Evolutionary conservation across 2,797 vertebrate species (phyloP).

Genomic region (Tympanoctomys barrerae): DNA sequence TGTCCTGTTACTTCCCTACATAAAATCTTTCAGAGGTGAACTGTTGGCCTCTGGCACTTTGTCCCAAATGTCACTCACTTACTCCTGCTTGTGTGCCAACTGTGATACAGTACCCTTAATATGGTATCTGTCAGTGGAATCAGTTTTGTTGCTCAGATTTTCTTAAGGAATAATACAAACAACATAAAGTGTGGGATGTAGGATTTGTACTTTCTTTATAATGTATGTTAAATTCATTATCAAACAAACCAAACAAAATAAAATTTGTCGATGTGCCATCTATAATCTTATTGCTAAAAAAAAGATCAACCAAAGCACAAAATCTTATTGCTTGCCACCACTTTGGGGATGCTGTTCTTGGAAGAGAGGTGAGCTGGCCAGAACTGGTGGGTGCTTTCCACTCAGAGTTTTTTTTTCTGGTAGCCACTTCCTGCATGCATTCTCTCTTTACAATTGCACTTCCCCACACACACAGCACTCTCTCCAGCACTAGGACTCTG

Average conservation of each 20-base stretch:
- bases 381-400: background rate
- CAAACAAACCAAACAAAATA: background rate
- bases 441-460: slow-evolving; percentile 22
- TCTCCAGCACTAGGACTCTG: background rate
- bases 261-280: background rate
- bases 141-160: slow-evolving; percentile 11
- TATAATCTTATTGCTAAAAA: slow-evolving; percentile 33
- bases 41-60: slow-evolving; percentile 28
- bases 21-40: background rate
- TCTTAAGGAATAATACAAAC: slow-evolving; percentile 40
- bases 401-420: background rate
- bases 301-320: background rate
- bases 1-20: background rate
- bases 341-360: background rate
- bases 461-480: too few species aligned
- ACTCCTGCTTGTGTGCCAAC: background rate
- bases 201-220: slow-evolving; percentile 5
- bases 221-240: background rate
- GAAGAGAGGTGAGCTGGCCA: slow-evolving; percentile 10
- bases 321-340: slow-evolving; percentile 5
- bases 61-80: background rate
- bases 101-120: background rate
- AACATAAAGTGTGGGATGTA: background rate
- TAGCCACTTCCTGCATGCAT: slow-evolving; percentile 21
- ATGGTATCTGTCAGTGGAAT: slow-evolving; percentile 16